Base-by-base conservation (phyloP, 1,140 invertebrate genomes). In the Dinothrombium tinctorium region DNA sequence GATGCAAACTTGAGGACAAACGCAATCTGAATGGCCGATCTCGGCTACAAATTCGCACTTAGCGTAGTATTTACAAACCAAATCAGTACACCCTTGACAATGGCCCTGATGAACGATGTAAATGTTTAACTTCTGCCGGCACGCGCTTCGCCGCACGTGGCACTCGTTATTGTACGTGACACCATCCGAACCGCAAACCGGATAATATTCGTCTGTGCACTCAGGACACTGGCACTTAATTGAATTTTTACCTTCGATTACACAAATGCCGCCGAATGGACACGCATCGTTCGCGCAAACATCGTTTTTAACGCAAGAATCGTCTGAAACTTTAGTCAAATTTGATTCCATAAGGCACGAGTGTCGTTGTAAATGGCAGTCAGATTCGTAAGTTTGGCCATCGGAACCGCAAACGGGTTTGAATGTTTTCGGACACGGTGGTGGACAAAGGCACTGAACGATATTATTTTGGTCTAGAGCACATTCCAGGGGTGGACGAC, bases 121-220 rank as follows among this genome's bases (percentile, higher is more conserved):
- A 21, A 40, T 33, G 2, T 7, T 4, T 15, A 31, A 31, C 14
- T 40, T 26, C n/a, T 68, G 66, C 28, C 71, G 54, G 54, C 84
- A 90, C 3, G 75, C 70, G 8, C 72, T 62, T 45, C 61, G 59
- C 48, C 64, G 62, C 45, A 77, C 57, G 47, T 74, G 66, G 53
- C 76, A 79, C 15, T 68, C 60, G 35, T 69, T 74, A 42, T 69
- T 25, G 23, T 78, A 89, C 0, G 77, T 83, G 42, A 69, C 67
- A 55, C 74, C 72, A 52, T 86, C 74, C 50, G 71, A 79, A 29
- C 74, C 79, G 56, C 84, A 90, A 25, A 89, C 76, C 21, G 71
- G 70, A 20, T 62, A 56, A 17, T 51, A 44, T 2, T 36, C 33
- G 2, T 36, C 33, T 21, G 33, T 9, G 23, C 33, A 36, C n/a